Base-by-base conservation (phyloP, 2,113 vertebrate species). In the Speoplatyrhinus poulsoni region DNA sequence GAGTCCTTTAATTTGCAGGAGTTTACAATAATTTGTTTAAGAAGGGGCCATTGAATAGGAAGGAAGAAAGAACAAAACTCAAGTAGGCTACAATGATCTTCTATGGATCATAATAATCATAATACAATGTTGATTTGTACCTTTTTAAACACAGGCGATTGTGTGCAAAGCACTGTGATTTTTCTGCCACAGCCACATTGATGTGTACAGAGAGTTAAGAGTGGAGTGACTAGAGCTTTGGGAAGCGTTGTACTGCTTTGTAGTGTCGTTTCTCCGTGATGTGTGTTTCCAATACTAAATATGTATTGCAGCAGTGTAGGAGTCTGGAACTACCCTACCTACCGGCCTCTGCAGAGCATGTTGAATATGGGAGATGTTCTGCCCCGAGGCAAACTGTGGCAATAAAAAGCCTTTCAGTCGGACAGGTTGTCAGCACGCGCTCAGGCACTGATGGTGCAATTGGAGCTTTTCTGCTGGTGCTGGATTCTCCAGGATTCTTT, bases 321-420 rank as follows among this genome's bases (percentile, higher is more conserved):
- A 72, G 72, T 67, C 72, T 53, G 65, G 75, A 80, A 85, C 71
- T 84, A 79, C 65, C 61, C 63, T 57, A 54, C 75, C 75, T 59
- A 26, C 71, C 62, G 48, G 77, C 69, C 64, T 60, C 79, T 54
- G 66, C 56, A 67, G 59, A 80, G 76, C 69, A 76, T 53, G 70
- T 81, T 72, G 82, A 89, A 90, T 84, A 80, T 77, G 80, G 86
- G 68, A 58, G 79, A 83, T 88, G 85, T 87, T 88, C 80, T 87
- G 73, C 86, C 88, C 53, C 4, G 70, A 88, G 90, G 88, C 84
- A 85, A 87, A 89, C 79, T 78, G 78, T 72, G 80, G 84, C 81
- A 87, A 87, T 90, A 85, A 86, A 90, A 90, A 87, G 86, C 75
- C 80, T 90, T 85, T 89, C 82, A 85, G 82, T 80, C 75, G 58